Conservation (phyloP, 2,888 invertebrate genomes). For the Branchellion lobata region DNA sequence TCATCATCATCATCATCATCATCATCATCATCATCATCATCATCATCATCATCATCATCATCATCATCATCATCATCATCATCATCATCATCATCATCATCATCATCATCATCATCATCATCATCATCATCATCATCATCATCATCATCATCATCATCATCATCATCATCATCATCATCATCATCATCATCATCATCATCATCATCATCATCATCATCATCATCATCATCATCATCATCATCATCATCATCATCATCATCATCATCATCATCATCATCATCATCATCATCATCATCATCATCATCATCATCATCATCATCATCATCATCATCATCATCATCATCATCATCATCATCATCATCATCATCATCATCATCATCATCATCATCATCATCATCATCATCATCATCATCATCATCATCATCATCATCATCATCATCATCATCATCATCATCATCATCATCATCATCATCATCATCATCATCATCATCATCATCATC, state of each 20-base stretch:
- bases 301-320: constrained; percentile 64
- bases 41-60: constrained; percentile 62
- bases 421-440: constrained; percentile 64
- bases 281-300: constrained; percentile 44
- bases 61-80: constrained; percentile 55
- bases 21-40: constrained; percentile 64
- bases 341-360: constrained; percentile 64
- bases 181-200: constrained; percentile 64
- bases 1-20: constrained; percentile 64
- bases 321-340: constrained; percentile 64
- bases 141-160: constrained; percentile 57
- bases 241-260: constrained; percentile 64
- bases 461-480: constrained; percentile 64
- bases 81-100: constrained; percentile 64
- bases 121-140: constrained; percentile 60
- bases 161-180: constrained; percentile 64
- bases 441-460: constrained; percentile 38
- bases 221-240: constrained; percentile 61
- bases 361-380: constrained; percentile 42
- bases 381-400: constrained; percentile 64
- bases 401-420: constrained; percentile 64
- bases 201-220: constrained; percentile 56
- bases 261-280: constrained; percentile 64
- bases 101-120: constrained; percentile 64
- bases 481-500: constrained; percentile 67